These are phyloP conservation scores for Philotrypesis tridentata DNA, from an alignment of 1,140 invertebrate species.

Conservation along the genomic window DNA sequence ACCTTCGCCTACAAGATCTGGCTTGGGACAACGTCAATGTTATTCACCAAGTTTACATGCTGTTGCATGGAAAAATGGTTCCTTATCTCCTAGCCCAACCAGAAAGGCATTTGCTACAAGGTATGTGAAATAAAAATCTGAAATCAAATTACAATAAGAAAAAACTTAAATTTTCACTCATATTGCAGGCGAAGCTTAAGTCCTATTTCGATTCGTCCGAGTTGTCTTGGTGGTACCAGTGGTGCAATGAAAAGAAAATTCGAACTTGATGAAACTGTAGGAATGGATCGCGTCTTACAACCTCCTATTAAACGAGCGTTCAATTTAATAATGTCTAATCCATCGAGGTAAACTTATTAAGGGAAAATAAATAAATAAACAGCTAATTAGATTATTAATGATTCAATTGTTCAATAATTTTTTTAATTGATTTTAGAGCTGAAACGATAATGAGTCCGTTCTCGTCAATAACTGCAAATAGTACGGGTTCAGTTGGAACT, in stretches of 20 bases:
- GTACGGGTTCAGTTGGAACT: conserved; percentile 73
- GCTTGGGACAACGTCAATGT: conserved; percentile 76
- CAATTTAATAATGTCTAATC: conserved; percentile 66
- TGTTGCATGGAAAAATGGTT: conserved; percentile 74
- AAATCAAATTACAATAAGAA: neutral
- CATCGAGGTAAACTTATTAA: conserved; percentile 60
- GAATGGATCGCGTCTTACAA: conserved; percentile 70
- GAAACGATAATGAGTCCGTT: conserved; percentile 75
- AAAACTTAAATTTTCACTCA: conserved; percentile 17
- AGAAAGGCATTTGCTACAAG: conserved; percentile 84
- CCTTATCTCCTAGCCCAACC: conserved; percentile 86
- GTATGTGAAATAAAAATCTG: conserved; percentile 53
- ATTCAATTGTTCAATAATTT: neutral
- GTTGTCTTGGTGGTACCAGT: conserved; percentile 74
- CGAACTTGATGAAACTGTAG: conserved; percentile 79
- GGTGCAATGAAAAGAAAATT: conserved; percentile 85
- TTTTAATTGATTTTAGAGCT: conserved; percentile 57
- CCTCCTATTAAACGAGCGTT: conserved; percentile 76
- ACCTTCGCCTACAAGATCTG: conserved; percentile 79
- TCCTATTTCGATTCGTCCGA: conserved; percentile 85
- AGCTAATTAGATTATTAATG: neutral
- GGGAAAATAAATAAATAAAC: too few relatives aligned
- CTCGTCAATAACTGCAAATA: conserved; percentile 70
- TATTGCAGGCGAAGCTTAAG: conserved; percentile 82
- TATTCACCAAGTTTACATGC: conserved; percentile 79